Evolutionary conservation across 2,113 vertebrate species (phyloP), one percentile per base, ranked within the genome.

Genomic region (Corythornis vintsioides): DNA sequence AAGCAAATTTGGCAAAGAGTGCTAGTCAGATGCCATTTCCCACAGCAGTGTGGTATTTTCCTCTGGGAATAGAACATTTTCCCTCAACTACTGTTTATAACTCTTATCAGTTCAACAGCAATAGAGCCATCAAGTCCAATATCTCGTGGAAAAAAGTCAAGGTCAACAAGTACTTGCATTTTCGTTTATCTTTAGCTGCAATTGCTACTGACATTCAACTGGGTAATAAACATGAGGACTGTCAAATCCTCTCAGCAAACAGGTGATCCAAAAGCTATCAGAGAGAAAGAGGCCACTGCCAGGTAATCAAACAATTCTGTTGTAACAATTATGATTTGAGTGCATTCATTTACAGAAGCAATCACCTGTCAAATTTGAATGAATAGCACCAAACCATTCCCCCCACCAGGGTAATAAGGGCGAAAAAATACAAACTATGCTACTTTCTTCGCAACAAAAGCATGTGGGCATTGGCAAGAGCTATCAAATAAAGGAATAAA

Each of bases 51-150:
- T 97, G 89, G 88, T 81, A 97, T 96, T 98, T 98, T 96, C 92
- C 97, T 98, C 98, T 98, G 98, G 98, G 98, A 99, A 99, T 98
- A 97, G 97, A 98, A 97, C 97, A 97, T 98, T 99, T 98, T 97
- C 98, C 97, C 98, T 98, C 98, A 97, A 97, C 96, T 96, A 95
- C 97, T 97, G 98, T 98, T 98, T 98, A 97, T 97, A 98, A 97
- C 97, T 96, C 98, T 98, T 98, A 98, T 98, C 98, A 98, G 97
- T 92, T 94, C 88, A 95, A 94, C 94, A 97, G 98, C 97, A 98
- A 99, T 98, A 98, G 98, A 98, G 97, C 93, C 97, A 98, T 98
- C 96, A 97, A 97, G 97, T 96, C 96, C 97, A 97, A 98, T 98
- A 98, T 95, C 97, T 97, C 94, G 96, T 96, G 92, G 96, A 97